Base-by-base conservation (phyloP, 2,888 invertebrate genomes). In the Cheilosia soror region DNA sequence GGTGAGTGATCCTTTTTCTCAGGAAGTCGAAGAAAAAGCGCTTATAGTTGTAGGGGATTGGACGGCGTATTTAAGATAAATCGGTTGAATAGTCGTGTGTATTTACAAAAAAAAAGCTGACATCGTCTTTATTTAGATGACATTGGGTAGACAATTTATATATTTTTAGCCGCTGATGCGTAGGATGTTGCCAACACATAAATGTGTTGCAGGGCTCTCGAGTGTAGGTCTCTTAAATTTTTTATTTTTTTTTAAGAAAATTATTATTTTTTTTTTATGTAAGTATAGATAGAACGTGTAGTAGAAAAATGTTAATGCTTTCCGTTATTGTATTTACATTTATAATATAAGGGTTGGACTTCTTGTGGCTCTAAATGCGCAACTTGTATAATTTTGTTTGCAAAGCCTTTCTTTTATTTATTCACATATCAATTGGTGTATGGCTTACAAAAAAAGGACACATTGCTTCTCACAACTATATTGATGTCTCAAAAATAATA, bases 1-100 rank as follows among this genome's bases (percentile, higher is more conserved):
- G 73, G 73, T 72, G 79, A 66, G 60, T 73, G 66, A 66, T 79
- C 65, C 72, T 4, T 73, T 78, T 79, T 65, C 72, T 72, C 44
- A 60, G 60, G 42, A 60, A 73, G 66, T 79, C 44, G 49, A 27
- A 7, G 33, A 13, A 13, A 31, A 55, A 55, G 42, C 15, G 33
- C 33, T 65, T 47, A 37, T 65, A 29, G 65, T 37, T 49, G 57
- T 15, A 58, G 29, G 27, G 55, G 37, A 33, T 44, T 55, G 62
- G 25, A 31, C 44, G 73, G 47, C 55, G 42, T 40, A 65, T 37
- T 68, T 25, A 66, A 60, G 80, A 73, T 57, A 68, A 73, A 68
- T 62, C n/a, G 58, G 2, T 33, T 5, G 37, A 29, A 57, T 5
- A 49, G 6, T 42, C 5, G 51, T 66, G 40, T 37, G 49, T 58